Evolutionary conservation across 1,140 invertebrate species (phyloP), one percentile per base, ranked within the genome.

Genomic region (Sycophaga agraensis): DNA sequence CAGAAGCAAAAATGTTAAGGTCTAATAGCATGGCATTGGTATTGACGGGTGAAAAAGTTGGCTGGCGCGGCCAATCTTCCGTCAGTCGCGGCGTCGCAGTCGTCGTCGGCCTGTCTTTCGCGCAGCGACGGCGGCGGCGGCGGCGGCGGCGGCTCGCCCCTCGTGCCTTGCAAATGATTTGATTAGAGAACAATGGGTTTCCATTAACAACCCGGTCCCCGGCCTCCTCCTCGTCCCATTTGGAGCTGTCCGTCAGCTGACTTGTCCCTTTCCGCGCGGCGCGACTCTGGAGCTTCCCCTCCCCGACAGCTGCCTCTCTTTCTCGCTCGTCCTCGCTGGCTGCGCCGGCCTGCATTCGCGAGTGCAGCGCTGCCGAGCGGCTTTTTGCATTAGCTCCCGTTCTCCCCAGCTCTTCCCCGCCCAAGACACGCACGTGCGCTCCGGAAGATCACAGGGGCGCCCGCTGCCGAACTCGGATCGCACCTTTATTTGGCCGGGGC

Each of bases 111-210:
- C 19, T 46, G 16, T 59, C 54, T 63, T 63, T 54, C 43, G 39
- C n/a, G n/a, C 57, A 59, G 46, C 26, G 17, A 8, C 6, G 9
- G 5, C 45, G 11, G 19, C 22, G 37, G 9, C n/a, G 26, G 40
- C 39, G 21, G 24, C 42, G 42, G 34, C 22, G 28, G 28, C 28
- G 35, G 35, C 35, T 17, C 50, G 16, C 48, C 51, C 46, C 60
- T 51, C 54, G 19, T 64, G 66, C 51, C 67, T 64, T 69, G 67
- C 69, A 73, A 76, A 74, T 76, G 71, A 75, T 76, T 76, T 74
- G 73, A 77, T 77, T 76, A 76, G 71, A 73, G 72, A 77, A 77
- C 73, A 76, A 76, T 76, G 69, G 73, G 68, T 74, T 77, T 75
- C 73, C 73, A 77, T 77, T 76, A 76, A 77, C 72, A 75, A 68